These are phyloP conservation scores for Andrena marginata DNA, from an alignment of 2,888 invertebrate species.

Conservation along the genomic window DNA sequence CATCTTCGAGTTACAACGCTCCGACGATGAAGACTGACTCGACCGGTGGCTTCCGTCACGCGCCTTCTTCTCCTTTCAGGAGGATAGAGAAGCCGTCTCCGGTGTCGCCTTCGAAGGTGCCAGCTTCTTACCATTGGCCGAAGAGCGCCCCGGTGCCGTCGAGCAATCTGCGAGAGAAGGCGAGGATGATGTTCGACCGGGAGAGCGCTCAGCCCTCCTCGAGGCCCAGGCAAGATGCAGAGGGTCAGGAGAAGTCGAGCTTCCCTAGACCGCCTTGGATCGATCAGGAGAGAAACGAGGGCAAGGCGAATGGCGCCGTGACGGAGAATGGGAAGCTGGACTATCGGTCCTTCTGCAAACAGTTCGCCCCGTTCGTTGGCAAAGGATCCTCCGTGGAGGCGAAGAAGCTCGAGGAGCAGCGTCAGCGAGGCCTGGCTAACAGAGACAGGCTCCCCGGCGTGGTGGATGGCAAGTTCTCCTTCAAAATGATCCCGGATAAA, in stretches of 20 bases:
- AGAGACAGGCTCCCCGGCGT: conserved; percentile 30
- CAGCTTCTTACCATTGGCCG: conserved; percentile 57
- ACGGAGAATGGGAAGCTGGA: conserved; percentile 74
- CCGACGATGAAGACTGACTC: conserved; percentile 27
- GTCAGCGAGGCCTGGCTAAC: conserved; percentile 2
- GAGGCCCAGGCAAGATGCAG: neutral
- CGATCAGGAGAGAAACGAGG: conserved; percentile 56
- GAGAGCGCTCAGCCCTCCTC: conserved; percentile 17
- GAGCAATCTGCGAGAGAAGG: conserved; percentile 55
- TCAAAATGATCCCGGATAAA: conserved; percentile 53
- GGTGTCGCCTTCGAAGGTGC: conserved; percentile 58
- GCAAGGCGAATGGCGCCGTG: conserved; percentile 40
- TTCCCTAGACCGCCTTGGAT: conserved; percentile 67
- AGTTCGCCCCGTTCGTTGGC: conserved; percentile 72
- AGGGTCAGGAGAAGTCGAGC: conserved; percentile 35
- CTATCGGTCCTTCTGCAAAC: conserved; percentile 78
- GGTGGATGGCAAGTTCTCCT: conserved; percentile 67
- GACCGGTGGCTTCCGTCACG: conserved; percentile 78
- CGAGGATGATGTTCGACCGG: conserved; percentile 53
- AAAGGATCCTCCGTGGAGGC: conserved; percentile 42
- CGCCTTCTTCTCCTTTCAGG: conserved; percentile 81
- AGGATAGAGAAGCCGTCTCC: conserved; percentile 76
- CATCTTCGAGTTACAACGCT: conserved; percentile 6
- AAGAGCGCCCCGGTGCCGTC: conserved; percentile 31
- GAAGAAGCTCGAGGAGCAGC: conserved; percentile 34